Conservation (phyloP, 2,113 vertebrate genomes). For the Odocoileus virginianus region DNA sequence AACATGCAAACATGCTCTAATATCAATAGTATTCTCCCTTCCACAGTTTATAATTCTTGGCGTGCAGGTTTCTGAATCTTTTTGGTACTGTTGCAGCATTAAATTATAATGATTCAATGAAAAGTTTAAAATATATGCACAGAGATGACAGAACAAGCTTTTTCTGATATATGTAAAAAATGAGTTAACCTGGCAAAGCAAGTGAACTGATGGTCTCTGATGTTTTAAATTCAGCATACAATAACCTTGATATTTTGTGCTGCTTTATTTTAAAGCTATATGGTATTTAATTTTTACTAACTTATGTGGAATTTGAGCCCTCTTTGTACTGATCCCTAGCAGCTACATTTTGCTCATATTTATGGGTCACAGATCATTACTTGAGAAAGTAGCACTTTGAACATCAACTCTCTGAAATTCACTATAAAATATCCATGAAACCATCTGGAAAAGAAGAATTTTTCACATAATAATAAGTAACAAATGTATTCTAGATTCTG, state of each 20-base stretch:
- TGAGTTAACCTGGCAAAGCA: not conserved
- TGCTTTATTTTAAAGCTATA: not conserved
- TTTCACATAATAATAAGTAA: not conserved
- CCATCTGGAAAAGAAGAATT: conserved; percentile 15
- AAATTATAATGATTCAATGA: conserved; percentile 38
- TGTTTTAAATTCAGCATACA: conserved; percentile 33
- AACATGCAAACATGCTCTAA: not conserved
- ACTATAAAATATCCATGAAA: not conserved
- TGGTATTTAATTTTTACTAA: conserved; percentile 23
- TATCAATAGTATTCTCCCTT: conserved; percentile 28
- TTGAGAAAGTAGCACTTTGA: not conserved
- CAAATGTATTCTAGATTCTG: not conserved
- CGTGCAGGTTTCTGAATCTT: not conserved
- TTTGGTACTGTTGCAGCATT: conserved; percentile 14
- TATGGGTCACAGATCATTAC: conserved; percentile 39
- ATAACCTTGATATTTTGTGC: not conserved
- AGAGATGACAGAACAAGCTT: conserved; percentile 5
- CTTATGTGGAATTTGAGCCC: not conserved
- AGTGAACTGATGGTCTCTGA: conserved; percentile 7
- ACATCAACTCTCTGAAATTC: not conserved
- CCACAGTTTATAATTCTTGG: conserved; percentile 22
- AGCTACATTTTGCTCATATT: conserved; percentile 14
- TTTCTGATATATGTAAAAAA: conserved; percentile 13
- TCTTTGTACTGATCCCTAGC: not conserved
- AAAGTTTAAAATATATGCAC: not conserved